phyloP scores from a whole-genome alignment of 2,888 invertebrate genomes.

The Mesoligia furuncula region DNA sequence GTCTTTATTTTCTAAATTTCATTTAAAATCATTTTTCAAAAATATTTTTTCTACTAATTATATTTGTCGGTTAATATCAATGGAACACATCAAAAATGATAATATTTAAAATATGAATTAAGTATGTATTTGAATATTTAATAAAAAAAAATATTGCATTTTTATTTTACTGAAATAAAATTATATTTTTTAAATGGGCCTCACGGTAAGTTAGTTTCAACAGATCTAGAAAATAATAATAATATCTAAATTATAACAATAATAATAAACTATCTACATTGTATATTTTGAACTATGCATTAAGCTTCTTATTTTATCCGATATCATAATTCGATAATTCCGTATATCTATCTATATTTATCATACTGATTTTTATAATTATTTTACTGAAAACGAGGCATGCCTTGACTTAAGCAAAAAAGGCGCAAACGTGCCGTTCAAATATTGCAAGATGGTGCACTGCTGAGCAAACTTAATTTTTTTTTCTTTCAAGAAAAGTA shows the following conservation, averaged over 20 bases:
- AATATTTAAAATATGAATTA: not conserved
- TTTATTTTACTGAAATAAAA: not conserved
- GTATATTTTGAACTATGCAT: conserved; percentile 69
- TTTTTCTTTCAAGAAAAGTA: too few species aligned
- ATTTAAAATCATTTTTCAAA: not conserved
- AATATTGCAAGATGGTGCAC: not conserved
- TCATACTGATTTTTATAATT: conserved; percentile 45
- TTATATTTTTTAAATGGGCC: not conserved
- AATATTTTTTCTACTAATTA: not conserved
- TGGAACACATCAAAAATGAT: not conserved
- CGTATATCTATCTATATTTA: conserved; percentile 58
- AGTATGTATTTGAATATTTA: not conserved
- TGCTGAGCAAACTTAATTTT: not conserved
- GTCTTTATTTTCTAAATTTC: not conserved
- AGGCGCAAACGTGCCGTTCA: not conserved
- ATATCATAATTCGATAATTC: conserved; percentile 72
- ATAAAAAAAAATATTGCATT: conserved; percentile 5
- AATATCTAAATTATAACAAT: conserved; percentile 31
- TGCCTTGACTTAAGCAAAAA: conserved; percentile 6
- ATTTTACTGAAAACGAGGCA: conserved; percentile 27
- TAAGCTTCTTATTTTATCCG: conserved; percentile 71
- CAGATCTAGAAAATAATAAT: conserved; percentile 17
- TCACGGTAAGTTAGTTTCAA: not conserved
- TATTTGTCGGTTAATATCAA: not conserved
- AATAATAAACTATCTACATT: conserved; percentile 47